Conservation (phyloP, 1,140 invertebrate genomes). For the Lethrus apterus region DNA sequence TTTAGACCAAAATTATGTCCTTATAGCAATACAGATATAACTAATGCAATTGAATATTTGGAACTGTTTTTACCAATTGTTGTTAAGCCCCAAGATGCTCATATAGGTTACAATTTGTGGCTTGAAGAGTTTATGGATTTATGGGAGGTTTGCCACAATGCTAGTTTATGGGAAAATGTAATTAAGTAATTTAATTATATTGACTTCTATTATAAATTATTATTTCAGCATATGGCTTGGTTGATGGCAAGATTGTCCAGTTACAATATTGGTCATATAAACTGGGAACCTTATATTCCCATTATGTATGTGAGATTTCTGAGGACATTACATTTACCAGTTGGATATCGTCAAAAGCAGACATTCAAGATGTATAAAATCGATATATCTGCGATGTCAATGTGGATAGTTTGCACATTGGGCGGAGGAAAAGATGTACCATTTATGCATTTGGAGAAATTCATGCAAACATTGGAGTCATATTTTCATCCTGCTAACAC, state of each 20-base stretch:
- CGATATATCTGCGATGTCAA: slow-evolving; percentile 51
- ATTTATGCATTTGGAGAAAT: slow-evolving; percentile 68
- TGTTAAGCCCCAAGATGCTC: slow-evolving; percentile 54
- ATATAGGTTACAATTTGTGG: slow-evolving; percentile 69
- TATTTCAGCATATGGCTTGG: slow-evolving; percentile 57
- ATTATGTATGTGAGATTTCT: slow-evolving; percentile 77
- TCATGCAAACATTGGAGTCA: slow-evolving; percentile 78
- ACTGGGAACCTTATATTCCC: slow-evolving; percentile 79
- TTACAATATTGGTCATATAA: slow-evolving; percentile 74
- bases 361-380: slow-evolving; percentile 43
- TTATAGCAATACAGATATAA: slow-evolving; percentile 52
- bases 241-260: slow-evolving; percentile 66
- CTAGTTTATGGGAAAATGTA: slow-evolving; percentile 63
- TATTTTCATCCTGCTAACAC: slow-evolving; percentile 86
- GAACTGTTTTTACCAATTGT: slow-evolving; percentile 71
- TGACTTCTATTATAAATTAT: slow-evolving; percentile 15
- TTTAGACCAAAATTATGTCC: slow-evolving; percentile 70
- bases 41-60: slow-evolving; percentile 54
- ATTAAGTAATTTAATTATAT: slow-evolving; percentile 21
- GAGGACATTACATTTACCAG: slow-evolving; percentile 69
- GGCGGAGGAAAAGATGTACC: slow-evolving; percentile 48
- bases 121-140: slow-evolving; percentile 74
- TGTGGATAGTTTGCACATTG: slow-evolving; percentile 64
- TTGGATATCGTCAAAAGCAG: slow-evolving; percentile 58
- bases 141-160: slow-evolving; percentile 68